phyloP scores from a whole-genome alignment of 2,888 invertebrate genomes.

The Notodonta ziczac region DNA sequence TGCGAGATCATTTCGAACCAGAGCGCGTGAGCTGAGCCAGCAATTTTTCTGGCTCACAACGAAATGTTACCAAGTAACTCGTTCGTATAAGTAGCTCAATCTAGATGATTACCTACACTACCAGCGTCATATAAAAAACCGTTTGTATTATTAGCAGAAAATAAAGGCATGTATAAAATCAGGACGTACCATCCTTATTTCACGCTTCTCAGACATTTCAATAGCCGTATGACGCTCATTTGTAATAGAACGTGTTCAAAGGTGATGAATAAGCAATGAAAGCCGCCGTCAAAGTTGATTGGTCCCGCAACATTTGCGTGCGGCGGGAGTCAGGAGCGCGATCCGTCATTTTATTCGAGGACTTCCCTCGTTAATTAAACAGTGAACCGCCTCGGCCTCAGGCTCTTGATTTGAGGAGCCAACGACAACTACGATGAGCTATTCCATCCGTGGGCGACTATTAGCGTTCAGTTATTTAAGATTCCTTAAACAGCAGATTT shows the following conservation, averaged over 20 bases:
- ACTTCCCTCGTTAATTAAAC: constrained; percentile 58
- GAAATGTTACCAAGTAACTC: constrained; percentile 26
- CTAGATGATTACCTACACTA: not conserved
- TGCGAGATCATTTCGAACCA: constrained; percentile 46
- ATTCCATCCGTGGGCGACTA: not conserved
- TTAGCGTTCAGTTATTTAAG: not conserved
- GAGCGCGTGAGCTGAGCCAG: constrained; percentile 36
- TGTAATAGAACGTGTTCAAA: constrained; percentile 14
- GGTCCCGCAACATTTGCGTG: constrained; percentile 41
- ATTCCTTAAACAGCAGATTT: not conserved
- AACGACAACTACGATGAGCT: constrained; percentile 32
- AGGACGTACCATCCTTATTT: constrained; percentile 2
- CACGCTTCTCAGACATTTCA: constrained; percentile 12
- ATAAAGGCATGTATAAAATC: no score
- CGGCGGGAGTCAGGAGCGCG: constrained; percentile 26
- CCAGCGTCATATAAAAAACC: no score
- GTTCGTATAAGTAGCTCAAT: constrained; percentile 9
- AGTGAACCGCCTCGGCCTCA: constrained; percentile 30
- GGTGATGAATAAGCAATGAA: constrained; percentile 42
- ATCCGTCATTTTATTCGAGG: constrained; percentile 54
- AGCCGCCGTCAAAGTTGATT: constrained; percentile 46
- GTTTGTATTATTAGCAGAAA: no score
- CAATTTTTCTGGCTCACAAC: constrained; percentile 41
- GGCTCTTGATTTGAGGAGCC: constrained; percentile 28
- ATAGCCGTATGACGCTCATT: constrained; percentile 19